A percentile compares a stretch with the other conserved stretches of the same genome.
Evolutionary conservation across 1,140 invertebrate genomes (phyloP).

Genomic region (Dinothrombium tinctorium): DNA sequence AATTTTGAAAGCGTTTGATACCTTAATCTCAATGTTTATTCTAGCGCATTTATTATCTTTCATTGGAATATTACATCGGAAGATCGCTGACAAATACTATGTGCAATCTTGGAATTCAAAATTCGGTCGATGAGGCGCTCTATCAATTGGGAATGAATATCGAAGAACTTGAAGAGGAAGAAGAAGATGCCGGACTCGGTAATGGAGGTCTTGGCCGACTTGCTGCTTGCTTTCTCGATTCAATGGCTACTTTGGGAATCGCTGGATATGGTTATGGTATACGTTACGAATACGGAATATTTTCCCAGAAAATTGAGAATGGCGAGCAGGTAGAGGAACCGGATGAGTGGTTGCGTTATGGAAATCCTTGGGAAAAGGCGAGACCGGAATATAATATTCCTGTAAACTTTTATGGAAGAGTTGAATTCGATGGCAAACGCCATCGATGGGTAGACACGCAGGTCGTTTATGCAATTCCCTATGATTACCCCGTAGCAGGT

Average conservation of each 20-base stretch:
- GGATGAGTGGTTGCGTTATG: conserved; percentile 20
- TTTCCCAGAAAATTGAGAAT: conserved; percentile 81
- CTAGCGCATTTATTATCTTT: conserved; percentile 93
- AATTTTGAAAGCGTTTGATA: neutral
- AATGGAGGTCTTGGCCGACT: conserved; percentile 92
- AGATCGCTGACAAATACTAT: conserved; percentile 90
- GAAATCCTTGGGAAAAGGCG: conserved; percentile 21
- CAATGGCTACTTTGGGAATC: conserved; percentile 92
- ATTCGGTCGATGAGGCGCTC: conserved; percentile 23
- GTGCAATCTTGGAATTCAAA: conserved; percentile 95
- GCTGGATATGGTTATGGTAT: conserved; percentile 98
- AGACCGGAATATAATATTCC: conserved; percentile 19
- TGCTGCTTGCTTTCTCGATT: conserved; percentile 94
- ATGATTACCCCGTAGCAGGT: conserved; percentile 91
- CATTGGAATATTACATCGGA: conserved; percentile 98
- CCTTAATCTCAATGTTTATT: neutral
- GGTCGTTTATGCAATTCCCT: conserved; percentile 91
- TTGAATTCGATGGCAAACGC: conserved; percentile 44
- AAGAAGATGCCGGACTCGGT: conserved; percentile 96
- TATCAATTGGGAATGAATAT: conserved; percentile 82
- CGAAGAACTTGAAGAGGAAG: conserved; percentile 87
- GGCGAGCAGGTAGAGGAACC: conserved; percentile 28
- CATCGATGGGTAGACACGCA: conserved; percentile 89
- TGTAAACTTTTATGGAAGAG: conserved; percentile 18
- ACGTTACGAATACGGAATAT: conserved; percentile 97